Percentiles rank a stretch among this genome's conserved stretches.
phyloP scores from a whole-genome alignment of 2,113 vertebrate genomes.

The Ascaphus truei region DNA sequence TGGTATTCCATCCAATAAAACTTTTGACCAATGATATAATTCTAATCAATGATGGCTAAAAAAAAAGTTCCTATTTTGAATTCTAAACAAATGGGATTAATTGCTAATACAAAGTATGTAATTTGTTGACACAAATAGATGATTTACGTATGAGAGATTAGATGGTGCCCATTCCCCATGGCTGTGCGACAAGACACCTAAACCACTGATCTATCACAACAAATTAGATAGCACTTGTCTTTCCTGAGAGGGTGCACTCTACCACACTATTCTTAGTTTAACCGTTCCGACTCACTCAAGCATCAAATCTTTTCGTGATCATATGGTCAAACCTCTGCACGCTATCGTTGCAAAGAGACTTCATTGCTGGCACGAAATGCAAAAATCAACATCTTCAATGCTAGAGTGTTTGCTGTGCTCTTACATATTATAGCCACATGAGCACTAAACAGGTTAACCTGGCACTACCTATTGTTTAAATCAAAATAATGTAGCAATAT shows the following conservation, averaged over 20 bases:
- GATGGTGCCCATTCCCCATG: neutral
- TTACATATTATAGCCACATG: neutral
- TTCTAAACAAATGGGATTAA: neutral
- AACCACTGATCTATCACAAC: constrained; percentile 8
- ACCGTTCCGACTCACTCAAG: constrained; percentile 22
- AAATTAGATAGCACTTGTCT: neutral
- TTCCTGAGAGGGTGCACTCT: constrained; percentile 36
- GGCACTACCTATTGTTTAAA: too few species aligned
- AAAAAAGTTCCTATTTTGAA: neutral
- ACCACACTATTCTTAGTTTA: constrained; percentile 5
- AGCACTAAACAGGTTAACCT: neutral
- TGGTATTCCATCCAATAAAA: too few species aligned
- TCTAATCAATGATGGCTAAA: too few species aligned
- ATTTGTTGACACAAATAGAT: too few species aligned
- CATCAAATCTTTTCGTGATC: constrained; percentile 39
- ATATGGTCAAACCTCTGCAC: constrained; percentile 30
- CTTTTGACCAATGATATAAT: too few species aligned
- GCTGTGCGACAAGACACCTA: constrained; percentile 5
- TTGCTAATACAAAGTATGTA: neutral
- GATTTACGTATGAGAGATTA: neutral
- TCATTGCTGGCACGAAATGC: neutral
- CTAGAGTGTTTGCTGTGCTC: neutral
- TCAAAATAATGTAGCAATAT: too few species aligned
- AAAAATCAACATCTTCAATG: constrained; percentile 23
- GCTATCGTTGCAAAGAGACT: constrained; percentile 29